Evolutionary conservation across 2,797 vertebrate species (phyloP).

Genomic region (Pangasius macronema): DNA sequence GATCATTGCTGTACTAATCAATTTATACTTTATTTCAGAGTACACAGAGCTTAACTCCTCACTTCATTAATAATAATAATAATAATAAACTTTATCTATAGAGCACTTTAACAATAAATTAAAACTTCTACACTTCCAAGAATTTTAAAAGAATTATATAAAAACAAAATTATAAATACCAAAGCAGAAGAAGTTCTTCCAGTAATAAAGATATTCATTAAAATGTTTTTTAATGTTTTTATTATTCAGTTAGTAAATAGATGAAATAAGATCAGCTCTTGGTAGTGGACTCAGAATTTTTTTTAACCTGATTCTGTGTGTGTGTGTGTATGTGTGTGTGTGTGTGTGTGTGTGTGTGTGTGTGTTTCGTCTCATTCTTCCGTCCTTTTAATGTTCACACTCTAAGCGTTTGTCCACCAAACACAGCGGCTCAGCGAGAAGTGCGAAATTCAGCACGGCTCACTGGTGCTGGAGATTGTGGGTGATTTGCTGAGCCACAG

Average conservation of each 20-base stretch:
- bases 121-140: no score
- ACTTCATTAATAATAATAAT: no score
- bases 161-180: neutral
- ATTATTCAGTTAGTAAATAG: no score
- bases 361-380: no score
- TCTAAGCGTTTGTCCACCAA: neutral
- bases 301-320: neutral
- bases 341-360: conserved; percentile 17
- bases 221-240: no score
- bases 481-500: neutral
- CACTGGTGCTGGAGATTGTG: neutral
- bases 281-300: neutral
- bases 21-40: no score
- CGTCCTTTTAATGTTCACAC: neutral
- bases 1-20: no score
- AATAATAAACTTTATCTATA: no score
- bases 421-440: neutral
- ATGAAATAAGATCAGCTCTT: conserved; percentile 2
- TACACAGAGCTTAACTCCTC: no score
- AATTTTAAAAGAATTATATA: neutral
- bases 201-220: neutral
- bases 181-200: neutral
- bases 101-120: no score
- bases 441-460: no score
- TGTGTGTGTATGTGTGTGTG: conserved; percentile 27